Evolutionary conservation across 1,140 invertebrate species (phyloP).

Genomic region (Odontomachus brunneus): DNA sequence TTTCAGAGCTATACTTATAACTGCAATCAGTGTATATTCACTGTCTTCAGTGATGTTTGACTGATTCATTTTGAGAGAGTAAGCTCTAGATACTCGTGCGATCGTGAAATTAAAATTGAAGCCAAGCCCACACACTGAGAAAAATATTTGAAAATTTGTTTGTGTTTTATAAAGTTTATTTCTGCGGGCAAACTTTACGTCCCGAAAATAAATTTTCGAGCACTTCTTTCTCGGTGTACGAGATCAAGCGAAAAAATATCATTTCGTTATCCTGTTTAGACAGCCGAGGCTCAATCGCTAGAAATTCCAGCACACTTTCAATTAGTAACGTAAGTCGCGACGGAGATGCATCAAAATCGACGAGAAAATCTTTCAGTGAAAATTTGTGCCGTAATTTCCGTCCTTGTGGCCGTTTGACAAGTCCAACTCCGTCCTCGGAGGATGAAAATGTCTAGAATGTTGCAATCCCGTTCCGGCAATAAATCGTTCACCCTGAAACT

Average conservation of each 20-base stretch:
- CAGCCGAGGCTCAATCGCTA: not conserved
- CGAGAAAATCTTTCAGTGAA: not conserved
- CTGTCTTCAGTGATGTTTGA: too few relatives aligned
- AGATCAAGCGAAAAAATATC: not conserved
- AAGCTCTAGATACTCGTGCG: too few relatives aligned
- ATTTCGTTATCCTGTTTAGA: not conserved
- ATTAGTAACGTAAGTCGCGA: not conserved
- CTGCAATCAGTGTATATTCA: too few relatives aligned
- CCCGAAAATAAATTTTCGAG: too few relatives aligned
- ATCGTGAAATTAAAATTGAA: too few relatives aligned
- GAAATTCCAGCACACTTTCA: not conserved
- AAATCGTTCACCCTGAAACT: slow-evolving; percentile 9
- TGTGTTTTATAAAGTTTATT: too few relatives aligned
- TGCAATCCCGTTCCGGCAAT: not conserved
- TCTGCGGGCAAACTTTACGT: too few relatives aligned
- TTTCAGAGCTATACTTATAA: too few relatives aligned
- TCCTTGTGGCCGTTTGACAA: not conserved
- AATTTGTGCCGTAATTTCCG: not conserved
- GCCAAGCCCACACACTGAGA: too few relatives aligned
- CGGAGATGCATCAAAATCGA: not conserved
- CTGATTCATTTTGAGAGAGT: too few relatives aligned
- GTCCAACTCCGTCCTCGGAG: not conserved
- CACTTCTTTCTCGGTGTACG: not conserved
- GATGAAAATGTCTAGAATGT: not conserved
- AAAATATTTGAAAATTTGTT: too few relatives aligned